Evolutionary conservation across 2,888 invertebrate genomes (phyloP).

Genomic region (Mythimna lalbum): DNA sequence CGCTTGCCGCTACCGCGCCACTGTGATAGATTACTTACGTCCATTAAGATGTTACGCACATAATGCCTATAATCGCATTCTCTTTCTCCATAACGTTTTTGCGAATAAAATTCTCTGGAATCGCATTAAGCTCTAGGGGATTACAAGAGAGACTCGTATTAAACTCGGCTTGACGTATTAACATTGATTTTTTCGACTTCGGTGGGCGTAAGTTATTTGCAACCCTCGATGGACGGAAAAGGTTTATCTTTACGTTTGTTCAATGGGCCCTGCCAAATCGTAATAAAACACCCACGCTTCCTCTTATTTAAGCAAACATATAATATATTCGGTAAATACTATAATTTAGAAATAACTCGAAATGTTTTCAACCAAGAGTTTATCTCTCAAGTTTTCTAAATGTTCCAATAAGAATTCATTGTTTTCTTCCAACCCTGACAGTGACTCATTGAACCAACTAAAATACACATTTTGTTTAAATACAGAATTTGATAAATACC

Average conservation of each 20-base stretch:
- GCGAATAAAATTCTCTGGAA: conserved; percentile 42
- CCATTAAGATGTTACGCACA: conserved; percentile 64
- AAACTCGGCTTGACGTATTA: conserved; percentile 58
- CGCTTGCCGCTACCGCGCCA: conserved; percentile 20
- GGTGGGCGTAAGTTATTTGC: conserved; percentile 51
- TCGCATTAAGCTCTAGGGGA: conserved; percentile 57
- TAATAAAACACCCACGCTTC: neutral
- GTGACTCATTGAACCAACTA: conserved; percentile 10
- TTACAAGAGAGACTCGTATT: conserved; percentile 62
- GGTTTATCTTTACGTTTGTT: conserved; percentile 42
- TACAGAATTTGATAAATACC: conserved; percentile 41
- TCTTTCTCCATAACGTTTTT: conserved; percentile 43
- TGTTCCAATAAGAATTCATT: neutral
- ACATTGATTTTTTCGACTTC: conserved; percentile 60
- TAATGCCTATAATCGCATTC: conserved; percentile 29
- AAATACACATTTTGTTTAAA: conserved; percentile 18
- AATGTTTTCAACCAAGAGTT: neutral
- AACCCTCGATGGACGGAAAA: conserved; percentile 34
- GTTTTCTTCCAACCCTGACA: conserved; percentile 12
- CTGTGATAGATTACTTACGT: conserved; percentile 65
- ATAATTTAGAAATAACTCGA: conserved; percentile 3
- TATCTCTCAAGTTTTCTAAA: neutral
- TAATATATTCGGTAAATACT: neutral
- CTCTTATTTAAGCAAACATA: conserved; percentile 9
- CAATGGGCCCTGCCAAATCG: conserved; percentile 29